Conservation (phyloP, 1,140 invertebrate species). For the Neodiprion pinetum region DNA sequence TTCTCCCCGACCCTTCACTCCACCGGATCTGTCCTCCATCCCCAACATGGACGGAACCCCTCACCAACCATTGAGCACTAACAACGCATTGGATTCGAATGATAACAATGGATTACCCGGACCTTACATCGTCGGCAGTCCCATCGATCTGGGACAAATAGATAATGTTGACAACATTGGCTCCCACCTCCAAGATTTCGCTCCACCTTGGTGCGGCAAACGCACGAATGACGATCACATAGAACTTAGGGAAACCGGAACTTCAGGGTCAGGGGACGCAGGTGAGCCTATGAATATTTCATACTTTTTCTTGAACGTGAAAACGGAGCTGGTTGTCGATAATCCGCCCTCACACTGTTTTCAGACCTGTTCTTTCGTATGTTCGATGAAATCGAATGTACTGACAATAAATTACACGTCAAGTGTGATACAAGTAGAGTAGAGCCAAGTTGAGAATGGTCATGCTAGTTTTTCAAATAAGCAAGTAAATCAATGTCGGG, state of each 20-base stretch:
- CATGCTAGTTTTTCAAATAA: too few relatives aligned
- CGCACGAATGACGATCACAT: conserved; percentile 48
- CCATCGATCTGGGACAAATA: conserved; percentile 55
- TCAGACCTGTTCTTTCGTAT: too few relatives aligned
- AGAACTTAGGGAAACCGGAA: conserved; percentile 50
- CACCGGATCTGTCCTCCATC: conserved; percentile 56
- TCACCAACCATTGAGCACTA: conserved; percentile 18
- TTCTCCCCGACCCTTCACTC: conserved; percentile 51
- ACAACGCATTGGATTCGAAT: conserved; percentile 21
- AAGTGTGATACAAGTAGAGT: neutral
- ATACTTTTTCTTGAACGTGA: too few relatives aligned
- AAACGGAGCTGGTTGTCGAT: too few relatives aligned
- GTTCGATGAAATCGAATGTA: too few relatives aligned
- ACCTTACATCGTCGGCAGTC: conserved; percentile 58
- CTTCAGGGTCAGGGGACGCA: conserved; percentile 20
- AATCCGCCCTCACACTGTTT: too few relatives aligned
- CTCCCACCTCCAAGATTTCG: conserved; percentile 38
- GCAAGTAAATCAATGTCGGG: too few relatives aligned
- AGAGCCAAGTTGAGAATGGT: too few relatives aligned
- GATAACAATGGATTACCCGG: conserved; percentile 37
- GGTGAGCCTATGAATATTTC: conserved; percentile 23
- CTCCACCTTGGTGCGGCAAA: conserved; percentile 25
- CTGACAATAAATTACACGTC: neutral
- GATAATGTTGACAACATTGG: conserved; percentile 59
- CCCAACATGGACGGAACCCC: conserved; percentile 59